phyloP scores from a whole-genome alignment of 2,888 invertebrate genomes.

The Trachelus stipa region DNA sequence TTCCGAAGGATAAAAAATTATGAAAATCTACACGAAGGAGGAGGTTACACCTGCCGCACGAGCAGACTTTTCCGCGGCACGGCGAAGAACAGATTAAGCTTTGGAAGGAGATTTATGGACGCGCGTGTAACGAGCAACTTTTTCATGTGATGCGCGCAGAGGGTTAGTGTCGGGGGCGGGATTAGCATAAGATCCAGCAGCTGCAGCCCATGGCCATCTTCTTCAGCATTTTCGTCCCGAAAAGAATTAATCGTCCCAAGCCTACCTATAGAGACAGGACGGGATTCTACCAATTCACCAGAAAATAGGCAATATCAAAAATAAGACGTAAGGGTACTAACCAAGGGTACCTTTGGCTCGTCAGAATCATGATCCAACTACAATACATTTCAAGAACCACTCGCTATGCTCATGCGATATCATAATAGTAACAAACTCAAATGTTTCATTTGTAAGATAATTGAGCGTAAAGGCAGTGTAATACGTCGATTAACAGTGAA shows the following conservation, averaged over 20 bases:
- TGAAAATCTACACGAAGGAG: constrained; percentile 48
- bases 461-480: constrained; percentile 47
- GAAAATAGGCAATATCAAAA: too few species aligned
- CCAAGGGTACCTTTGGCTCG: not conserved
- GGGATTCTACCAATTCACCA: too few species aligned
- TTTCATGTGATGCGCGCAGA: constrained; percentile 51
- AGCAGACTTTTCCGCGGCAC: constrained; percentile 43
- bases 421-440: not conserved
- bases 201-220: constrained; percentile 42
- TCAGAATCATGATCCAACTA: not conserved
- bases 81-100: constrained; percentile 60
- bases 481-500: constrained; percentile 47
- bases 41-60: constrained; percentile 48
- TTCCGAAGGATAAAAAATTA: constrained; percentile 50
- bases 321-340: too few species aligned
- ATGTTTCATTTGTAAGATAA: constrained; percentile 32
- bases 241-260: not conserved
- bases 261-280: not conserved
- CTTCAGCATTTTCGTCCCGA: not conserved
- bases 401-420: not conserved
- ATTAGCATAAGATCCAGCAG: constrained; percentile 63
- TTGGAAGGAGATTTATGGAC: constrained; percentile 61
- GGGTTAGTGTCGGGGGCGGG: constrained; percentile 54
- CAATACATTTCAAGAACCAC: too few species aligned
- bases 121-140: constrained; percentile 61